These are phyloP conservation scores for Kryptolebias marmoratus DNA, from an alignment of 2,113 vertebrate species.

Conservation along the genomic window DNA sequence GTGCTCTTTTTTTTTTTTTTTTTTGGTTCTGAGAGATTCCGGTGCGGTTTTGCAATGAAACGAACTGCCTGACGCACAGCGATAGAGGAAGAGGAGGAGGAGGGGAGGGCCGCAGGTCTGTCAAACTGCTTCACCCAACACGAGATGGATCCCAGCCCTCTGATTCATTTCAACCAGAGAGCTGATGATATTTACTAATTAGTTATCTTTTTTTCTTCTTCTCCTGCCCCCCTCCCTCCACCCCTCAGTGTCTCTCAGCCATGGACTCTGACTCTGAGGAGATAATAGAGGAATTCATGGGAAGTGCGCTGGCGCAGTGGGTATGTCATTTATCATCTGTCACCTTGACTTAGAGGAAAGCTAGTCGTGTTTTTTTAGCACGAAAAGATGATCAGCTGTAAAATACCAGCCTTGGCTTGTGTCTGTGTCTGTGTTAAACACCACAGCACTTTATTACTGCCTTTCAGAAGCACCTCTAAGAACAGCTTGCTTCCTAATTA, in stretches of 20 bases:
- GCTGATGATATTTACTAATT: conserved; percentile 52
- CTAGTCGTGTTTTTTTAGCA: background rate
- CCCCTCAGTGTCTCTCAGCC: conserved; percentile 33
- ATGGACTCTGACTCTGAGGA: conserved; percentile 79
- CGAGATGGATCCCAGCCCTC: conserved; percentile 48
- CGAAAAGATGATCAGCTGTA: background rate
- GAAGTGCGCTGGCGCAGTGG: conserved; percentile 82
- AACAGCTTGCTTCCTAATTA: background rate
- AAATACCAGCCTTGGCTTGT: background rate
- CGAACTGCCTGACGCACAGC: conserved; percentile 41
- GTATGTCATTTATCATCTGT: conserved; percentile 77
- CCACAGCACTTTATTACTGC: conserved; percentile 1
- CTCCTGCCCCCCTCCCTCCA: no score
- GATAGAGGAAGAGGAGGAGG: conserved; percentile 62
- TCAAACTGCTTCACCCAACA: conserved; percentile 55
- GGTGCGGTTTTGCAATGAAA: conserved; percentile 78
- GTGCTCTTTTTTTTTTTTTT: conserved; percentile 20
- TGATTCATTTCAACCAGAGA: conserved; percentile 28
- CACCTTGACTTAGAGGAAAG: conserved; percentile 43
- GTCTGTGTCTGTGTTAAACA: background rate
- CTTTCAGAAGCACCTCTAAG: background rate
- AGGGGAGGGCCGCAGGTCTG: conserved; percentile 55
- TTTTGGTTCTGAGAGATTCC: conserved; percentile 68
- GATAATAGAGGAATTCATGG: conserved; percentile 83
- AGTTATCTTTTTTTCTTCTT: conserved; percentile 10